Percentiles rank a stretch among this genome's conserved stretches.
Conservation (phyloP, 2,797 vertebrate genomes). For the Takifugu rubripes region DNA sequence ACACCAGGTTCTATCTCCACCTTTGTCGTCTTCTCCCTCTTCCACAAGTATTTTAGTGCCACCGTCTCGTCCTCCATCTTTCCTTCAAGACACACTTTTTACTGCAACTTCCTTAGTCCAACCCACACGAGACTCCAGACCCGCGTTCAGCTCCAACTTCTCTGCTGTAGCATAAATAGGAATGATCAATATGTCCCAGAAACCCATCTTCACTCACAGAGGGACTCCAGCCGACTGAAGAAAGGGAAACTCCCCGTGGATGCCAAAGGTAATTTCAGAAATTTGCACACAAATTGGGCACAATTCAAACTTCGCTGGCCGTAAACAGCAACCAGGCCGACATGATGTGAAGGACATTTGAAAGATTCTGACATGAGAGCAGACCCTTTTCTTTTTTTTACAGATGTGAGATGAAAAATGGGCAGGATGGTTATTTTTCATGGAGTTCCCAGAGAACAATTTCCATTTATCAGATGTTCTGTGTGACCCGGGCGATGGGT, state of each 20-base stretch:
- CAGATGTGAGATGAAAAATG: too few species aligned
- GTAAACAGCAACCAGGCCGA: background rate
- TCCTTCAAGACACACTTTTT: background rate
- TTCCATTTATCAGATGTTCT: too few species aligned
- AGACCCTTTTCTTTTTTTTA: background rate
- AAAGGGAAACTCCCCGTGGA: slow-evolving; percentile 1
- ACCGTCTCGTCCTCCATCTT: background rate
- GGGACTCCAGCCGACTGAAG: background rate
- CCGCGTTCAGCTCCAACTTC: background rate
- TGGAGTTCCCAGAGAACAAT: too few species aligned
- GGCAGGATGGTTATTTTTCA: too few species aligned
- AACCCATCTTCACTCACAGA: background rate
- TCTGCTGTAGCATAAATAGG: background rate
- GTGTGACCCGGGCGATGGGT: too few species aligned
- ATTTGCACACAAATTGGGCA: slow-evolving; percentile 38
- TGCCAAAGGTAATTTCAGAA: slow-evolving; percentile 5
- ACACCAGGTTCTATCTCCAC: background rate
- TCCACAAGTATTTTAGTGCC: background rate
- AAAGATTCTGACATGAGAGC: background rate
- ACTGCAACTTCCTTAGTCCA: background rate
- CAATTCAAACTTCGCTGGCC: background rate
- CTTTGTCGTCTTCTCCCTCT: background rate
- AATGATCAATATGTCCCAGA: slow-evolving; percentile 6
- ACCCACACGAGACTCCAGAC: background rate
- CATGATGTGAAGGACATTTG: background rate